A percentile compares a stretch with the other conserved stretches of the same genome.
Conservation (phyloP, 2,113 vertebrate species). For the Alectura lathami region DNA sequence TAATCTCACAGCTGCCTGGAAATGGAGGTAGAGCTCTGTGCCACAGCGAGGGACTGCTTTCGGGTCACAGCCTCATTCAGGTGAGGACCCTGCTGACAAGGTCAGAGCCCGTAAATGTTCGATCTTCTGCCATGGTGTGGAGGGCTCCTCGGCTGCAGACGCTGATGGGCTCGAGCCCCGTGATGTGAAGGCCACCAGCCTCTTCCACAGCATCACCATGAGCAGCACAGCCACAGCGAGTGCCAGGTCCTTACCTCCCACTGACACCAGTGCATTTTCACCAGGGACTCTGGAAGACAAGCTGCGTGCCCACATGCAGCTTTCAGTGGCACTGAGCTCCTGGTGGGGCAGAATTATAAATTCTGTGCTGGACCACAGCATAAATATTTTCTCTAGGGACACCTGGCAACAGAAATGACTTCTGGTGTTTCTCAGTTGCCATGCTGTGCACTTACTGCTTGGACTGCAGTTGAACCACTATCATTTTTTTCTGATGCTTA, state of each 20-base stretch:
- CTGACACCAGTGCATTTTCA: not conserved
- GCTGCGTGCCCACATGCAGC: not conserved
- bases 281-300: not conserved
- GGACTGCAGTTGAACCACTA: not conserved
- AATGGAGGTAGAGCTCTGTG: not conserved
- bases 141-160: not conserved
- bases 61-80: not conserved
- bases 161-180: not conserved
- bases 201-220: not conserved
- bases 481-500: not conserved
- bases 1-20: conserved; percentile 26
- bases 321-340: not conserved
- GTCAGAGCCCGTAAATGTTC: not conserved
- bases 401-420: not conserved
- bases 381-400: not conserved
- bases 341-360: not conserved
- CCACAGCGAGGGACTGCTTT: not conserved
- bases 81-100: not conserved
- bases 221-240: not conserved
- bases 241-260: not conserved
- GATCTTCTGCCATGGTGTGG: not conserved
- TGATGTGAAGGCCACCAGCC: not conserved
- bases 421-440: not conserved
- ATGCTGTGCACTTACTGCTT: not conserved
- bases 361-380: not conserved